Conservation (phyloP, 2,888 invertebrate species). For the Erannis defoliaria region DNA sequence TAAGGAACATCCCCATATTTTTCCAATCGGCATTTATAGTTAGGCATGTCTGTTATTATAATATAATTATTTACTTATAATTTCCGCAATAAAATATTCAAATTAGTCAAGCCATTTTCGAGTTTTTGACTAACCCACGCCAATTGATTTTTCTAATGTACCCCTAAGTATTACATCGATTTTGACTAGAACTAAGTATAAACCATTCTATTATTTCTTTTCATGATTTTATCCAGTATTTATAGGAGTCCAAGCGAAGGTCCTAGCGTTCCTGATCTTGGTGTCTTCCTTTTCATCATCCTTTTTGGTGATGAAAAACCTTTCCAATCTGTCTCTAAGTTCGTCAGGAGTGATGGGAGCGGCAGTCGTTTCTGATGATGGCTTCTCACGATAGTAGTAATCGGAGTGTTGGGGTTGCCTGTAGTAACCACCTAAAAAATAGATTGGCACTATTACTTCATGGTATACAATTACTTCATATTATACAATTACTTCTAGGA, state of each 20-base stretch:
- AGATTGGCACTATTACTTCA: not conserved
- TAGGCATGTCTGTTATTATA: too few species aligned
- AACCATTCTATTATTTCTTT: not conserved
- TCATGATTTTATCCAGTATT: conserved; percentile 55
- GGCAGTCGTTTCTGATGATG: conserved; percentile 68
- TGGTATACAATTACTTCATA: not conserved
- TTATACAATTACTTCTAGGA: too few species aligned
- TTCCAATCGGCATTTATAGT: too few species aligned
- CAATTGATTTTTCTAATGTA: too few species aligned
- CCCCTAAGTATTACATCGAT: too few species aligned
- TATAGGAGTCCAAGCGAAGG: conserved; percentile 80
- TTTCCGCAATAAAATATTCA: too few species aligned
- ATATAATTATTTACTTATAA: too few species aligned
- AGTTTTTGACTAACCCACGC: too few species aligned
- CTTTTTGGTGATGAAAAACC: conserved; percentile 81
- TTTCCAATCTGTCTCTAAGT: conserved; percentile 79
- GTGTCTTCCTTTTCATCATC: conserved; percentile 60
- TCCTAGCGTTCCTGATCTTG: conserved; percentile 73
- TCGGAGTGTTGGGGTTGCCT: conserved; percentile 68
- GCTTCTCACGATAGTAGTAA: conserved; percentile 73
- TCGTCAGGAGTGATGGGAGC: conserved; percentile 84
- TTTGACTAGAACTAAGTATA: conserved; percentile 35
- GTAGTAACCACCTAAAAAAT: conserved; percentile 60
- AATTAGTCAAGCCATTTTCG: too few species aligned
- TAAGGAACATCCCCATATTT: too few species aligned